phyloP scores from a whole-genome alignment of 2,797 vertebrate species.

The Psittacula echo region DNA sequence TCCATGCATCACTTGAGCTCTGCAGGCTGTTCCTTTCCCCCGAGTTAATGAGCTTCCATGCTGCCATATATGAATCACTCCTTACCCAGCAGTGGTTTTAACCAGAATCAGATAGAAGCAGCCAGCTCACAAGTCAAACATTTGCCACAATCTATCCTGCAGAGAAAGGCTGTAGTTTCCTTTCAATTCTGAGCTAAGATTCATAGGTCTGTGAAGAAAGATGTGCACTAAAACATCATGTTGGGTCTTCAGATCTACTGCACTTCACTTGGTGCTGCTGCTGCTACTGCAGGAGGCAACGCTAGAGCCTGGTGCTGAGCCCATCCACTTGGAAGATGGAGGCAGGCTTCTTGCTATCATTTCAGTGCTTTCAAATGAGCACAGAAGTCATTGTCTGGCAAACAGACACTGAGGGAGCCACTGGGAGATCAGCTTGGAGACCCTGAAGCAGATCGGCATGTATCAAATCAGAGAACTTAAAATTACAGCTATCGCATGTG shows the following conservation, averaged over 20 bases:
- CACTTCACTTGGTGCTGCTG: neutral
- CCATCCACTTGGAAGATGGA: neutral
- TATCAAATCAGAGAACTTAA: neutral
- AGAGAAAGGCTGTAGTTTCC: neutral
- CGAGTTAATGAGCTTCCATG: neutral
- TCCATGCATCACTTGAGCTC: neutral
- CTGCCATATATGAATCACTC: neutral
- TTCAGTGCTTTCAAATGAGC: neutral
- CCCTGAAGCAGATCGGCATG: neutral
- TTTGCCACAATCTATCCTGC: neutral
- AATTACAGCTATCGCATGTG: accelerated
- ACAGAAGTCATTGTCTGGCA: neutral
- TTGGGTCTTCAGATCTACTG: neutral
- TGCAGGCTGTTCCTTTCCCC: neutral
- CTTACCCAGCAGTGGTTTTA: neutral
- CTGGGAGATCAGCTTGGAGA: neutral
- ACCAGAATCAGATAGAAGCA: neutral
- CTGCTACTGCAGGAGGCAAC: neutral
- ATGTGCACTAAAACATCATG: accelerated
- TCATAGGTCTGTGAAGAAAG: neutral
- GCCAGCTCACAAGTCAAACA: neutral
- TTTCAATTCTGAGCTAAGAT: neutral
- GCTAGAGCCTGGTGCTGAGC: neutral
- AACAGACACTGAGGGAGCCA: neutral
- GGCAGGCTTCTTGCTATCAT: neutral